Base-by-base conservation (phyloP, 2,797 vertebrate species). In the Synanceia verrucosa region DNA sequence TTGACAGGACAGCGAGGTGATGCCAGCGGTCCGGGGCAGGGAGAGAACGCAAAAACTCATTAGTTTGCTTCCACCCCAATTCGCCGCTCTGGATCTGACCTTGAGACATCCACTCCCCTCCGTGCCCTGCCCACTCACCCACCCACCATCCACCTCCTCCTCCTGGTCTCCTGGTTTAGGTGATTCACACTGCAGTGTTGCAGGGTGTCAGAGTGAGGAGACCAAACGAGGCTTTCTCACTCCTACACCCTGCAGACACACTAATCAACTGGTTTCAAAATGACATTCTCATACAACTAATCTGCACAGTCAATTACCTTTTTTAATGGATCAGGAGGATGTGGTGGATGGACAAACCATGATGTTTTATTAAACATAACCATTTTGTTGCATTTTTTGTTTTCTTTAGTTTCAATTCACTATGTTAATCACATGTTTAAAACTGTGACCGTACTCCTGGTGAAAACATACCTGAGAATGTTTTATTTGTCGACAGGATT, bases 41-140 rank as follows among this genome's bases (percentile, higher is more conserved):
- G 82, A 86, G 80, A 81, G 53, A 83, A 82, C 59, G 79, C 88
- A 80, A 90, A 93, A 94, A 93, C 93, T 94, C 93, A 93, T 94
- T 94, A 93, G 90, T 89, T 61, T 63, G 81, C 91, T 90, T 92
- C 89, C 88, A 92, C 81, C 91, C 89, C 90, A 92, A 91, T 91
- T 89, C 90, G 74, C 82, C 74, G 46, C 89, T 89, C 81, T 76
- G 84, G 75, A 46, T 76, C 71, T 91, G 92, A 94, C 94, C 94
- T 95, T 94, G 83, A 94, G 83, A 89, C 84, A 64, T 70, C 53
- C 81, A 34, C 73, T 51, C 65, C 69, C 61, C 60, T 31, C 39
- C n/a, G 4, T 34, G 55, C 39, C 44, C 73, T 28, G 43, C 76
- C 73, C 70, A 52, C 56, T 68, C 79, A 23, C 71, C 44, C 60